Evolutionary conservation across 2,797 vertebrate species (phyloP).

Genomic region (Cephalopachus bancanus): DNA sequence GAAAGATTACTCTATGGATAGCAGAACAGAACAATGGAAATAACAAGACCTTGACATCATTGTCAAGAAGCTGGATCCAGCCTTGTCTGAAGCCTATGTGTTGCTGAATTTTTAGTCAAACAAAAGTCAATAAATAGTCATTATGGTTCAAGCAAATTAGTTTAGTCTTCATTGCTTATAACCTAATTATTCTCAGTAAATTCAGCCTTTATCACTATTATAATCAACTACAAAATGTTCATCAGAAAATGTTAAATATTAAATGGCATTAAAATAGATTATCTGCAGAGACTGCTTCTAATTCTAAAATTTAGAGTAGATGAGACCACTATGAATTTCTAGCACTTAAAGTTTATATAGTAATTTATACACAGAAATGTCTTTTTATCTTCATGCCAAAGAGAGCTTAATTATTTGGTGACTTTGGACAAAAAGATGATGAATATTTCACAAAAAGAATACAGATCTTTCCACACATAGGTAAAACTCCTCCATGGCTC

Average conservation of each 20-base stretch:
- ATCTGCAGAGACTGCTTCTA: background rate
- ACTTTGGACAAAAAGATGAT: background rate
- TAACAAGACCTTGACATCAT: too few species aligned
- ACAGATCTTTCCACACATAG: background rate
- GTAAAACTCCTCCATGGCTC: background rate
- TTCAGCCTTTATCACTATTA: background rate
- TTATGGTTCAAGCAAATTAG: background rate
- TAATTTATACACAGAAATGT: background rate
- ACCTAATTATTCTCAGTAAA: background rate
- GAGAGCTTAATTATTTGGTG: background rate
- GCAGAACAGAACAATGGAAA: background rate
- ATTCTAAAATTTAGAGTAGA: constrained; percentile 23
- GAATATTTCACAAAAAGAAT: background rate
- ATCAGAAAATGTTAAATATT: background rate
- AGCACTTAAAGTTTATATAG: background rate
- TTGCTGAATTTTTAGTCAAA: background rate
- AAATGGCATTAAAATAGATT: background rate
- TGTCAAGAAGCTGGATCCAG: background rate
- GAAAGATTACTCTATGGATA: background rate
- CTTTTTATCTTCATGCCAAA: background rate
- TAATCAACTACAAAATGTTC: background rate
- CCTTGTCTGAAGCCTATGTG: background rate
- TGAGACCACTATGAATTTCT: background rate
- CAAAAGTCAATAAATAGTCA: background rate
- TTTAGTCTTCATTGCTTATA: background rate